A percentile compares a stretch with the other conserved stretches of the same genome.
These are phyloP conservation scores for Ormyrus labotus DNA, from an alignment of 2,888 invertebrate species.

Conservation along the genomic window DNA sequence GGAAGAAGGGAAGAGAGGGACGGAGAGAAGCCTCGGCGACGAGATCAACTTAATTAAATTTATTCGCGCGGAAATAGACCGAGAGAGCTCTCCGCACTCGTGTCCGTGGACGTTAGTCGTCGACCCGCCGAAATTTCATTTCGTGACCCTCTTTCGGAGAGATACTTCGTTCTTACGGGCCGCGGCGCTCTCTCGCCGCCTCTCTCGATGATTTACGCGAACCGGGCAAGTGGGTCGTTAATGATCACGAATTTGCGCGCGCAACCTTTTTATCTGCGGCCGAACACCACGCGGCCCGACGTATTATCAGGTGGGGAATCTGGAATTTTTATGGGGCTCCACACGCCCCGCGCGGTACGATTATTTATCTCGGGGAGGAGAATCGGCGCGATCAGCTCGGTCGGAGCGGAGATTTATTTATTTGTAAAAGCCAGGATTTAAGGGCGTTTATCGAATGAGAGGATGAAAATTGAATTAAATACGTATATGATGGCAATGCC, in stretches of 20 bases:
- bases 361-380: too few species aligned
- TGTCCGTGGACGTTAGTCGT: neutral
- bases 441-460: too few species aligned
- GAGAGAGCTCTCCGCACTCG: constrained; percentile 20
- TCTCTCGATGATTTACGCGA: constrained; percentile 15
- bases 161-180: constrained; percentile 1
- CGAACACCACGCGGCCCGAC: too few species aligned
- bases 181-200: neutral
- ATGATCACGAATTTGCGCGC: constrained; percentile 5
- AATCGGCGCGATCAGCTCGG: too few species aligned
- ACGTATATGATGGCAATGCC: too few species aligned
- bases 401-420: too few species aligned
- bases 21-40: neutral
- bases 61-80: constrained; percentile 55
- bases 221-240: constrained; percentile 33
- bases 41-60: constrained; percentile 59
- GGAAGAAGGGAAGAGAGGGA: constrained; percentile 31
- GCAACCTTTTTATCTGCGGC: neutral
- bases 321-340: too few species aligned
- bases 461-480: too few species aligned
- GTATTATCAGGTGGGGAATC: too few species aligned
- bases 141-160: constrained; percentile 34
- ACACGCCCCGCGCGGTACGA: too few species aligned
- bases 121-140: constrained; percentile 26
- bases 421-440: too few species aligned